Percentiles rank a stretch among this genome's conserved stretches.
phyloP scores from a whole-genome alignment of 2,888 invertebrate species.

The Hirtodrosophila cameraria region DNA sequence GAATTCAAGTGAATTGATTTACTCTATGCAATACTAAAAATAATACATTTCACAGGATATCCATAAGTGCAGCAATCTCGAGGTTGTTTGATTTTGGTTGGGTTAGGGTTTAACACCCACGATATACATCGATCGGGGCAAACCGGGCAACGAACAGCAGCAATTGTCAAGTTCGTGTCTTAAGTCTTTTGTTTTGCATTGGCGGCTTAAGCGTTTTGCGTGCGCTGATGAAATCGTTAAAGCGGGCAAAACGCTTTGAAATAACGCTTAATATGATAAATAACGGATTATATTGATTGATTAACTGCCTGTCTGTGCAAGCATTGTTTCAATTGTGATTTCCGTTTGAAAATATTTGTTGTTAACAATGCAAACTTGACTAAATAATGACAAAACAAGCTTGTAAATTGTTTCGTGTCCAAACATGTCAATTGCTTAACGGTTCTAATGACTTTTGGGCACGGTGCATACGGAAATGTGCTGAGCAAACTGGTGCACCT shows the following conservation, averaged over 20 bases:
- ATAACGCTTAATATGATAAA: constrained; percentile 4
- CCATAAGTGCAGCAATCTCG: too few species aligned
- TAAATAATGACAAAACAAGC: not conserved
- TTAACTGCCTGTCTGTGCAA: constrained; percentile 1
- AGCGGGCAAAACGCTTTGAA: constrained; percentile 9
- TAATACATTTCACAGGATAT: too few species aligned
- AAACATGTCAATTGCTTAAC: not conserved
- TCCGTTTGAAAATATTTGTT: constrained; percentile 4
- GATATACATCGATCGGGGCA: constrained; percentile 13
- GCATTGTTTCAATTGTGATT: not conserved
- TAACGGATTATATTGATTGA: constrained; percentile 13
- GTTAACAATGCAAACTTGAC: not conserved
- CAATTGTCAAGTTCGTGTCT: constrained; percentile 56
- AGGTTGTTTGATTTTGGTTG: constrained; percentile 3
- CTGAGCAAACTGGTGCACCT: constrained; percentile 6
- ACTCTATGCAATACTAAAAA: too few species aligned
- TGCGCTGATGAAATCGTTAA: constrained; percentile 14
- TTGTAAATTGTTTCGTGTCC: not conserved
- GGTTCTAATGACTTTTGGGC: constrained; percentile 30
- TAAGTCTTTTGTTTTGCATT: constrained; percentile 65
- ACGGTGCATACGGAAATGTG: constrained; percentile 48
- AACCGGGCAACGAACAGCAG: constrained; percentile 4
- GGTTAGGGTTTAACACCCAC: constrained; percentile 19
- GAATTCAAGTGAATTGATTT: too few species aligned
- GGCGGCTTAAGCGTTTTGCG: constrained; percentile 3